phyloP scores from a whole-genome alignment of 2,797 vertebrate genomes.

The Takifugu rubripes region DNA sequence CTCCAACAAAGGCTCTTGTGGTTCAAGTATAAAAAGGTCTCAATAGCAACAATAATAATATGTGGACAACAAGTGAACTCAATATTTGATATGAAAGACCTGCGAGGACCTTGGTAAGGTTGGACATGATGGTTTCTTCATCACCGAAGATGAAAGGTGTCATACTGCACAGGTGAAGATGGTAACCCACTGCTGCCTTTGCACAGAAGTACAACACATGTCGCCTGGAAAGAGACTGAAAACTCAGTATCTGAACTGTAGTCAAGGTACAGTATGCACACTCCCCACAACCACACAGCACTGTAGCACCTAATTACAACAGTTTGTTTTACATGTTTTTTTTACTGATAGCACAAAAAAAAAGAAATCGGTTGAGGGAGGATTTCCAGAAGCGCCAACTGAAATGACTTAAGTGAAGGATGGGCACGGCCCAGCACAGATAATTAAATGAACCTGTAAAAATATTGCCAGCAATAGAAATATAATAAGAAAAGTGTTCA shows the following conservation, averaged over 20 bases:
- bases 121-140: slow-evolving; percentile 81
- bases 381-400: no score
- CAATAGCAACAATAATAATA: background rate
- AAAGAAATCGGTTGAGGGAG: no score
- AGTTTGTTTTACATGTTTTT: no score
- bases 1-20: background rate
- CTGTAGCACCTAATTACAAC: no score
- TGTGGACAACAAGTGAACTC: no score
- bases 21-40: background rate
- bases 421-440: no score
- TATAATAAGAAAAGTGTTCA: background rate
- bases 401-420: no score
- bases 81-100: background rate
- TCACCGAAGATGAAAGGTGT: slow-evolving; percentile 84
- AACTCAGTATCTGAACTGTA: background rate
- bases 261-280: no score
- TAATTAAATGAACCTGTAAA: no score
- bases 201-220: slow-evolving; percentile 79
- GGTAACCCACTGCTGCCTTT: slow-evolving; percentile 73
- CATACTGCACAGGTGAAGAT: slow-evolving; percentile 82
- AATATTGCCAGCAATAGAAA: background rate
- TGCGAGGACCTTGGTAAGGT: slow-evolving; percentile 79
- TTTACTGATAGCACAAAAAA: no score
- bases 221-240: slow-evolving; percentile 68
- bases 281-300: no score